phyloP scores from a whole-genome alignment of 1,140 invertebrate species.

The Drosophila equinoxialis region DNA sequence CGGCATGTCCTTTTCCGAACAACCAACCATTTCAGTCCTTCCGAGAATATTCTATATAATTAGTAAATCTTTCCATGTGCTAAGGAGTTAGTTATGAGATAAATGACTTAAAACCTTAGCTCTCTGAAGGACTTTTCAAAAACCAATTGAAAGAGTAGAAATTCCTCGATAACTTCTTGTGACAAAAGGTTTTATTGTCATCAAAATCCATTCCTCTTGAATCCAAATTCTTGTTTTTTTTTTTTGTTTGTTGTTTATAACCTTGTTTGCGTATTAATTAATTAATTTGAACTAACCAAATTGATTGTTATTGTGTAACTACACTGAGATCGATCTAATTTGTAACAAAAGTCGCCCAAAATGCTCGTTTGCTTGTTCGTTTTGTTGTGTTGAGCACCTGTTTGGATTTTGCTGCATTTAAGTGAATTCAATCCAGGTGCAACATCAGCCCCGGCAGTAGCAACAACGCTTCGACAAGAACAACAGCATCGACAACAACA shows the following conservation, averaged over 20 bases:
- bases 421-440: slow-evolving; percentile 76
- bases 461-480: slow-evolving; percentile 54
- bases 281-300: slow-evolving; percentile 40
- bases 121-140: too few relatives aligned
- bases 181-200: too few relatives aligned
- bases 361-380: slow-evolving; percentile 70
- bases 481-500: slow-evolving; percentile 52
- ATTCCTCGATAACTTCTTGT: too few relatives aligned
- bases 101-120: too few relatives aligned
- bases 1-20: too few relatives aligned
- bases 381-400: slow-evolving; percentile 81
- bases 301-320: slow-evolving; percentile 18
- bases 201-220: too few relatives aligned
- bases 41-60: too few relatives aligned
- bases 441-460: slow-evolving; percentile 32
- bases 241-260: slow-evolving; percentile 19
- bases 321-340: slow-evolving; percentile 33
- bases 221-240: not conserved
- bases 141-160: too few relatives aligned
- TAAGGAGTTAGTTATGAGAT: too few relatives aligned
- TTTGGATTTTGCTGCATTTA: slow-evolving; percentile 81
- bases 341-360: slow-evolving; percentile 32
- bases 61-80: too few relatives aligned
- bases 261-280: not conserved
- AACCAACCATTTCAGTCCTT: too few relatives aligned